phyloP scores from a whole-genome alignment of 2,888 invertebrate genomes.

The Seira ritae region DNA sequence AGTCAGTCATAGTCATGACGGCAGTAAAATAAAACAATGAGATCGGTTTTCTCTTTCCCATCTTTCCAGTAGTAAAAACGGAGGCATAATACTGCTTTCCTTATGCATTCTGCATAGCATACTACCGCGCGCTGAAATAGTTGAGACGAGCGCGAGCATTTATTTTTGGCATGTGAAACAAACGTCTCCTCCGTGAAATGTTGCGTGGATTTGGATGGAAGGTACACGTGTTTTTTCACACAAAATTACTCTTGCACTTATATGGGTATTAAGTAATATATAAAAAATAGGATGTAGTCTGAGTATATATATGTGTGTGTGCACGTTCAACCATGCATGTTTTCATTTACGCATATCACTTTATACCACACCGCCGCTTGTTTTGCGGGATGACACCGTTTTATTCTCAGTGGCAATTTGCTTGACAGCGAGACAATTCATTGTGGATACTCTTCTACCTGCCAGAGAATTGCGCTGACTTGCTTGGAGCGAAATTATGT shows the following conservation, averaged over 20 bases:
- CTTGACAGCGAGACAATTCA: constrained; percentile 49
- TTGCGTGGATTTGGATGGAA: background rate
- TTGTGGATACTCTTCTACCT: constrained; percentile 5
- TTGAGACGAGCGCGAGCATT: background rate
- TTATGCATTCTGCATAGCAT: no score
- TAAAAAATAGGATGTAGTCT: no score
- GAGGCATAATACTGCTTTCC: no score
- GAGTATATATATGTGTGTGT: no score
- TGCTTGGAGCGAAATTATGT: constrained; percentile 35
- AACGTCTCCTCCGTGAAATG: background rate
- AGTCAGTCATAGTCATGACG: no score
- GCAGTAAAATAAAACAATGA: no score
- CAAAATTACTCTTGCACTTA: background rate
- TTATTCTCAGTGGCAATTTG: constrained; percentile 47
- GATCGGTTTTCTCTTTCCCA: no score
- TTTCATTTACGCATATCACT: background rate
- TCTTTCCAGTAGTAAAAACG: no score
- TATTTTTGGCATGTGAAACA: background rate
- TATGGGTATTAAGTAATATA: background rate
- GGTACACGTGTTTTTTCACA: constrained; percentile 11
- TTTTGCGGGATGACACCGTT: constrained; percentile 37
- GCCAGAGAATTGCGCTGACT: constrained; percentile 6
- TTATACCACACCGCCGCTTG: background rate
- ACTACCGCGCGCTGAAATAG: no score
- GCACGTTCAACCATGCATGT: constrained; percentile 10